Evolutionary conservation across 1,140 invertebrate genomes (phyloP).

Genomic region (Cotesia glomerata): DNA sequence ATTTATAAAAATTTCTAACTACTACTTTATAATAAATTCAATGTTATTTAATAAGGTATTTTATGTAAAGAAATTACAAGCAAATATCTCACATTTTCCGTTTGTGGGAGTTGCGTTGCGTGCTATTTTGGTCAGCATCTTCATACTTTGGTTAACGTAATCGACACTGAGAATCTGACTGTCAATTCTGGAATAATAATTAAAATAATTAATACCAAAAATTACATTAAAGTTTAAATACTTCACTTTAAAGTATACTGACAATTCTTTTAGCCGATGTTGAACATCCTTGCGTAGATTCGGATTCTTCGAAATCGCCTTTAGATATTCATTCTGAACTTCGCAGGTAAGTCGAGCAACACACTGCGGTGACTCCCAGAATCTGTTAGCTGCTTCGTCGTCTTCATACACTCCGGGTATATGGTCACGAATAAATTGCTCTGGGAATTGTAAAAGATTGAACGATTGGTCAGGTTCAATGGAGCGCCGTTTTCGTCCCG

Average conservation of each 20-base stretch:
- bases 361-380: slow-evolving; percentile 49
- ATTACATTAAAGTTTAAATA: background rate
- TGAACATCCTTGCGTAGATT: slow-evolving; percentile 50
- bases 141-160: slow-evolving; percentile 10
- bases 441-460: slow-evolving; percentile 9
- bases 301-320: slow-evolving; percentile 43
- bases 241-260: slow-evolving; percentile 30
- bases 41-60: background rate
- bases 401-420: slow-evolving; percentile 16
- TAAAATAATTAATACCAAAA: slow-evolving; percentile 19
- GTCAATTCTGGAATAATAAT: slow-evolving; percentile 44
- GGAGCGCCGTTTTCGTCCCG: slow-evolving; percentile 61
- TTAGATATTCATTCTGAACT: slow-evolving; percentile 54
- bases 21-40: background rate
- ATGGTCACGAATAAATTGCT: slow-evolving; percentile 19
- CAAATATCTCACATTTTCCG: slow-evolving; percentile 10
- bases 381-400: slow-evolving; percentile 22
- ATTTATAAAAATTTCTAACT: background rate
- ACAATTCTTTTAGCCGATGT: slow-evolving; percentile 56
- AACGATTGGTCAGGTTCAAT: background rate
- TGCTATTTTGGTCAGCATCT: slow-evolving; percentile 4
- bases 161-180: slow-evolving; percentile 48
- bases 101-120: background rate
- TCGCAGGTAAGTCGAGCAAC: slow-evolving; percentile 56
- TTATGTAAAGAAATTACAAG: slow-evolving; percentile 6